Conservation (phyloP, 92 coral and sea anemone species). For the Umimayanthus chanpuru region DNA sequence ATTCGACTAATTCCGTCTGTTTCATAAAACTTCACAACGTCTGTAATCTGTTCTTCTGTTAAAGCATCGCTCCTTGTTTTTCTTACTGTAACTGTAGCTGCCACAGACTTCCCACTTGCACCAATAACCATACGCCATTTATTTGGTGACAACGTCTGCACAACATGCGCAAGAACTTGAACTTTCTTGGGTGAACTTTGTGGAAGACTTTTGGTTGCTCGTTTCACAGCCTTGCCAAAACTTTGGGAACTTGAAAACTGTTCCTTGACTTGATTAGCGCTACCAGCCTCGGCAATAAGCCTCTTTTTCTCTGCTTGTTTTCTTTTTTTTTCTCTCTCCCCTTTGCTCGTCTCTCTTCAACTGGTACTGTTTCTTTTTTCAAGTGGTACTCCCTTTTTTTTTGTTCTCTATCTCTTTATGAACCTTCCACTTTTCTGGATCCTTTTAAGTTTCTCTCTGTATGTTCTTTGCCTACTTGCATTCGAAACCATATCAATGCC, state of each 20-base stretch:
- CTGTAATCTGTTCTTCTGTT: neutral
- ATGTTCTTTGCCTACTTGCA: no score
- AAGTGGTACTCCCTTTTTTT: no score
- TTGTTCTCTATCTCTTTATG: no score
- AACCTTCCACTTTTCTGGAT: no score
- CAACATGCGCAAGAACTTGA: slow-evolving; percentile 23
- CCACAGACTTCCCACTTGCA: slow-evolving; percentile 39
- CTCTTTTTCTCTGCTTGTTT: neutral
- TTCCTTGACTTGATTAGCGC: slow-evolving; percentile 5
- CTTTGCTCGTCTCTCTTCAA: slow-evolving; percentile 34
- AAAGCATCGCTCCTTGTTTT: slow-evolving; percentile 48
- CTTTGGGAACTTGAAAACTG: slow-evolving; percentile 24
- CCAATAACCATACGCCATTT: slow-evolving; percentile 25
- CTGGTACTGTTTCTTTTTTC: slow-evolving; percentile 25
- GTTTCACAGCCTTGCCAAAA: slow-evolving; percentile 47
- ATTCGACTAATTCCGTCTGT: slow-evolving; percentile 23
- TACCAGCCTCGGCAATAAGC: neutral
- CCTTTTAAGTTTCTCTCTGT: no score
- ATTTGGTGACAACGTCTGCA: slow-evolving; percentile 32
- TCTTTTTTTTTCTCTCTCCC: slow-evolving; percentile 45
- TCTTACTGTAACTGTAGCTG: slow-evolving; percentile 2
- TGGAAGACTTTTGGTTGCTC: slow-evolving; percentile 37
- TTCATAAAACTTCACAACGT: neutral
- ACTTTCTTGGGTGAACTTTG: slow-evolving; percentile 19
- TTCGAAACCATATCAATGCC: no score